Evolutionary conservation across 2,888 invertebrate genomes (phyloP).

Genomic region (Drosophila melanosoma): DNA sequence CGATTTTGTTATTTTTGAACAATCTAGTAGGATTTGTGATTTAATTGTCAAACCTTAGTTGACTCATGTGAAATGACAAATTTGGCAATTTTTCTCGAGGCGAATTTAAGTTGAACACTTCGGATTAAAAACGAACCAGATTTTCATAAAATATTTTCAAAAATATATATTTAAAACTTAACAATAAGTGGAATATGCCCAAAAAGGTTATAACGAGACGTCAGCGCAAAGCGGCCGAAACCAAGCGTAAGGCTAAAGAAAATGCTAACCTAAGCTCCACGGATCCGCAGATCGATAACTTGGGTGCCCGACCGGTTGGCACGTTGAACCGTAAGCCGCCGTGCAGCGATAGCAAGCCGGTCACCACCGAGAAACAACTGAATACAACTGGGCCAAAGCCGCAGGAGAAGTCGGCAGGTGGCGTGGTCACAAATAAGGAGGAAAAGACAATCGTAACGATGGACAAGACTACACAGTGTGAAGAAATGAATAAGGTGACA

Average conservation of each 20-base stretch:
- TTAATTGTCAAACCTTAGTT: not conserved
- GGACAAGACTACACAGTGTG: conserved; percentile 26
- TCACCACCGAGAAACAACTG: not conserved
- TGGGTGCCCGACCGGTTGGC: not conserved
- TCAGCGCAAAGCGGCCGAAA: conserved; percentile 63
- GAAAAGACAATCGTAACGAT: not conserved
- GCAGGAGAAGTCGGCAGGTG: not conserved
- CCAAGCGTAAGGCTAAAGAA: not conserved
- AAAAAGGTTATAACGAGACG: conserved; percentile 67
- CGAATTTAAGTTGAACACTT: not conserved
- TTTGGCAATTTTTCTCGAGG: not conserved
- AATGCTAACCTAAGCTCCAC: not conserved
- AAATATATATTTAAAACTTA: conserved; percentile 11
- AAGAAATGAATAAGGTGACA: conserved; percentile 1
- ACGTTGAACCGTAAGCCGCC: not conserved
- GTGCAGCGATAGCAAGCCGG: not conserved
- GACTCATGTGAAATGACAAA: not conserved
- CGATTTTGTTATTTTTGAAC: not conserved
- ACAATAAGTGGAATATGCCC: conserved; percentile 41
- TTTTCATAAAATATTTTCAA: not conserved
- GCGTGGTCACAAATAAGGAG: not conserved
- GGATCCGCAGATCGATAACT: not conserved
- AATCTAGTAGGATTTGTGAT: not conserved
- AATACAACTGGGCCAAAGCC: not conserved
- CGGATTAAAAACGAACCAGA: not conserved